Evolutionary conservation across 2,888 invertebrate species (phyloP).

Genomic region (Campaea margaritaria): DNA sequence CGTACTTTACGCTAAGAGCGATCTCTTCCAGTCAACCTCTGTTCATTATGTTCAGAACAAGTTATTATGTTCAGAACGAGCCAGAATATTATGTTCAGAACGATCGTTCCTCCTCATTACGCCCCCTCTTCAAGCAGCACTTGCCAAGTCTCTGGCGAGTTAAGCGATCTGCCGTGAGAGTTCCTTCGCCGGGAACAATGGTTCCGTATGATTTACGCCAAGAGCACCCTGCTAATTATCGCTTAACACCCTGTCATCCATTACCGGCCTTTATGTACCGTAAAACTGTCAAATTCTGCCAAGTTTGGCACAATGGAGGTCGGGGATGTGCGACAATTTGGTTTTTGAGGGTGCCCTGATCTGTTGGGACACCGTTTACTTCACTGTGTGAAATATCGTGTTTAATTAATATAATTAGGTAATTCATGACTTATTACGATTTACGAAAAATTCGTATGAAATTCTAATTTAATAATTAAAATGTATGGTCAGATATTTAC

Average conservation of each 20-base stretch:
- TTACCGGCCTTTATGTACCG: slow-evolving; percentile 55
- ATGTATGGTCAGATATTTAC: too few relatives aligned
- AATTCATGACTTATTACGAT: too few relatives aligned
- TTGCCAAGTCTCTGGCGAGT: slow-evolving; percentile 11
- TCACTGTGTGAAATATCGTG: not conserved
- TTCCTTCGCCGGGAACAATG: slow-evolving; percentile 45
- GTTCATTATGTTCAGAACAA: too few relatives aligned
- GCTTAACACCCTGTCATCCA: slow-evolving; percentile 63
- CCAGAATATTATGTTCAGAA: not conserved
- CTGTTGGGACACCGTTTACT: not conserved
- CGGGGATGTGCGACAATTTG: slow-evolving; percentile 17
- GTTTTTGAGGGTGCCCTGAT: slow-evolving; percentile 13
- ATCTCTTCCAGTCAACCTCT: too few relatives aligned
- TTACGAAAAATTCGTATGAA: too few relatives aligned
- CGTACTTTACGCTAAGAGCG: too few relatives aligned
- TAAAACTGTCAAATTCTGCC: slow-evolving; percentile 56
- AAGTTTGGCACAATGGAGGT: slow-evolving; percentile 41
- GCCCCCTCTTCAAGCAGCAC: slow-evolving; percentile 1
- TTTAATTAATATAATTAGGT: too few relatives aligned
- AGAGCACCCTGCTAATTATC: slow-evolving; percentile 57
- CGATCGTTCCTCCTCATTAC: slow-evolving; percentile 6
- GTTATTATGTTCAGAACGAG: not conserved
- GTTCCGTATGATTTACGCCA: slow-evolving; percentile 59
- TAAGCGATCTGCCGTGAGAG: slow-evolving; percentile 14
- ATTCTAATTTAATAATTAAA: too few relatives aligned